These are phyloP conservation scores for Ooceraea biroi DNA, from an alignment of 1,140 invertebrate species.

Conservation along the genomic window DNA sequence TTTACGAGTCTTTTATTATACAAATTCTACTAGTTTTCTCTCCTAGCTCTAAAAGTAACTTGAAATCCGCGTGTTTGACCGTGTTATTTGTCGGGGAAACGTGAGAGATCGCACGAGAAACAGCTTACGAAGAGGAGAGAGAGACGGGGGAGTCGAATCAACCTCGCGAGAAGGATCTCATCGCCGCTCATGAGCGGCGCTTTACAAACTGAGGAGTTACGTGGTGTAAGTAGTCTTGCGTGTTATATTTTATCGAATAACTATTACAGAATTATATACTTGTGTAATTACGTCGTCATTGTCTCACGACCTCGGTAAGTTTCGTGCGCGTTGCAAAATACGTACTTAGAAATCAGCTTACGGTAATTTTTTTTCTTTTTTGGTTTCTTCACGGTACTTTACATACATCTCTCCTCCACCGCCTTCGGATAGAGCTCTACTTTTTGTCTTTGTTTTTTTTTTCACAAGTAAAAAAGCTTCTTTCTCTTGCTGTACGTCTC, in stretches of 20 bases:
- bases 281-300: constrained; percentile 68
- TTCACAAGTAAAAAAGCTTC: constrained; percentile 81
- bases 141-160: constrained; percentile 31
- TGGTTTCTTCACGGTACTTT: constrained; percentile 74
- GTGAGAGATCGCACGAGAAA: constrained; percentile 19
- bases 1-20: constrained; percentile 20
- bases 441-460: constrained; percentile 36
- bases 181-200: constrained; percentile 61
- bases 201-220: constrained; percentile 75
- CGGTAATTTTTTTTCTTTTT: constrained; percentile 68
- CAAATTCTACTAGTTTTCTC: constrained; percentile 30
- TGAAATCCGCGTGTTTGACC: constrained; percentile 4
- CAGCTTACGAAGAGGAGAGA: constrained; percentile 46
- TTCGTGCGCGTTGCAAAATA: constrained; percentile 79
- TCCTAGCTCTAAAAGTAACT: constrained; percentile 14
- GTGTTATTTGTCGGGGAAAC: constrained; percentile 8
- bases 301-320: constrained; percentile 70
- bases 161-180: constrained; percentile 57
- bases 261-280: constrained; percentile 74
- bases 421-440: constrained; percentile 15
- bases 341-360: constrained; percentile 81
- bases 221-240: constrained; percentile 71
- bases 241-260: constrained; percentile 72
- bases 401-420: constrained; percentile 68
- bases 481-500: constrained; percentile 65